Evolutionary conservation across 2,113 vertebrate species (phyloP), one percentile per base, ranked within the genome.

Genomic region (Gambusia holbrooki): DNA sequence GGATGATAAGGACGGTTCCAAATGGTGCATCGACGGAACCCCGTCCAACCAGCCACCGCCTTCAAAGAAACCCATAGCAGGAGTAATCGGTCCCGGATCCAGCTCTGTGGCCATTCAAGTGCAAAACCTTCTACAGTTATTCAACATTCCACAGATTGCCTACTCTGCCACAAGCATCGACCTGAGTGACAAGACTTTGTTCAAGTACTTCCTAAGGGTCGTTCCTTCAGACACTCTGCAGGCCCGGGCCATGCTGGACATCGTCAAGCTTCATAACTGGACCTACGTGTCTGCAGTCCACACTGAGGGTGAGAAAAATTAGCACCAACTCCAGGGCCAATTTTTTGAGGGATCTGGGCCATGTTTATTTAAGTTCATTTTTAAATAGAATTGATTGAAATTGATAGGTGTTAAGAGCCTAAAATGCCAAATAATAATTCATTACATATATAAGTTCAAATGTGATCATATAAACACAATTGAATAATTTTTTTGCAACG

Each of bases 21-120:
- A 96, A 54, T 96, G 96, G 83, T 99, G 98, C 81, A 81, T 98
- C 62, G 97, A 98, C 5, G 97, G 97, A 1, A 94, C 96, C 0
- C 94, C 96, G 71, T 90, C 94, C 30, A 95, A 95, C 58, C 93
- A 95, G 30, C 95, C 94, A 67, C 87, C 91, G 73, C 93, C 96
- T 37, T 87, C 94, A 73, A 99, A 98, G 92, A 99, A 97, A 83
- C 98, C 98, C 82, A 99, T 99, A 1, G 98, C 98, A 0, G 98
- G 98, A 0, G 97, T 99, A 35, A 99, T 99, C 10, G 98, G 98
- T 29, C 98, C 98, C 0, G 98, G 98, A n/a, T 99, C 98, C 87
- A 99, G 98, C 92, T 99, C 98, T 0, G 98, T 99, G 54, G 98
- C 98, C 62, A 99, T 99, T 62, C 98, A 99, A 93, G 98, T 99